Base-by-base conservation (phyloP, 2,888 invertebrate species). In the Agrotis ipsilon region DNA sequence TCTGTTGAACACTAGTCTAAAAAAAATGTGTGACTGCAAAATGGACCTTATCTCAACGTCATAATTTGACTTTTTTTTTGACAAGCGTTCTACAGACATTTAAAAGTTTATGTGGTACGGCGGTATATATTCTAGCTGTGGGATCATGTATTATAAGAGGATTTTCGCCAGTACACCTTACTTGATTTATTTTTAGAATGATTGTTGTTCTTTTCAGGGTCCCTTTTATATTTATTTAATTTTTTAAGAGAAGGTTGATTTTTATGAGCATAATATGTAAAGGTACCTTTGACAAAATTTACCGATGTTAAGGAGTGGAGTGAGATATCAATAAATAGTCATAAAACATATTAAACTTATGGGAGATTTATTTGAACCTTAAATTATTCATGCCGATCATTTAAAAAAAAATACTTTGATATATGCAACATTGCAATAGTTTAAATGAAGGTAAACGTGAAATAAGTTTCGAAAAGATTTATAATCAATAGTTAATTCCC, bases 401-500 rank as follows among this genome's bases (percentile, higher is more conserved):
- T 78, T 72, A 58, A 72, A 78, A 62, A 61, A 19, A 48, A 48
- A 43, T 9, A 32, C 18, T 46, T 0, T 52, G 52, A 75, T 21
- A 13, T 75, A 79, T 78, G 62, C 79, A 14, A 48, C 39, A 32
- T 32, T 72, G 48, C 51, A 62, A 55, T 27, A 60, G 19, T 59
- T 39, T 11, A 21, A 58, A 63, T 75, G 46, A 46, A 16, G 43
- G 45, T 13, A 59, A 59, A 79, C 62, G 61, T 78, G 72, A 32
- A 72, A 72, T 48, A 72, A 14, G 52, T 62, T 75, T 49, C 61
- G 61, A 78, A 46, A 72, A 62, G 13, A 58, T 19, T 71, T 43
- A 58, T 43, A 39, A 16, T 55, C 16, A 24, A 4, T 39, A 39
- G 39, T 52, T 52, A 46, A 21, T 14, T n/a, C 3, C 46, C 68